Evolutionary conservation across 2,888 invertebrate species (phyloP).

Genomic region (Morinoia aosen): DNA sequence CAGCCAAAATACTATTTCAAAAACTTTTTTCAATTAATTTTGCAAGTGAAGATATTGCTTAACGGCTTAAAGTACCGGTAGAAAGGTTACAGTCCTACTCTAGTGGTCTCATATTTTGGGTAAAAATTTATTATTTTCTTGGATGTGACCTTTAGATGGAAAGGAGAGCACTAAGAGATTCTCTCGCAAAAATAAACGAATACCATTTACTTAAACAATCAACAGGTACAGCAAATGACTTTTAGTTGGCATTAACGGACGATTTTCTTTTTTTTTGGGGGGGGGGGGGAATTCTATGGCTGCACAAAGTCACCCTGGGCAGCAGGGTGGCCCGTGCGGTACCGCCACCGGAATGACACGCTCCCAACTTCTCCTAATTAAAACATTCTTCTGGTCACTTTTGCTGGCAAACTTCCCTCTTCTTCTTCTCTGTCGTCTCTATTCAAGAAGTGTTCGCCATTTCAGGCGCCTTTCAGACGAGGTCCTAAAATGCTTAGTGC

Average conservation of each 20-base stretch:
- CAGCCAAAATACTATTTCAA: too few relatives aligned
- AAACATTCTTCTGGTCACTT: constrained; percentile 53
- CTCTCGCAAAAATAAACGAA: too few relatives aligned
- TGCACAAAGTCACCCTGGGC: not conserved
- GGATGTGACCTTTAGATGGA: too few relatives aligned
- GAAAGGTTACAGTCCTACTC: too few relatives aligned
- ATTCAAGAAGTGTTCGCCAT: constrained; percentile 47
- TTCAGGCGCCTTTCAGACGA: not conserved
- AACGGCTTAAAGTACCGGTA: too few relatives aligned
- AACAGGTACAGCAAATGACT: not conserved
- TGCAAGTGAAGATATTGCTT: too few relatives aligned
- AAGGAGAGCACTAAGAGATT: too few relatives aligned
- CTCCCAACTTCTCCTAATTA: constrained; percentile 50
- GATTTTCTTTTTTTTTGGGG: not conserved
- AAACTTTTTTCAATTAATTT: too few relatives aligned
- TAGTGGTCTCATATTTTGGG: too few relatives aligned
- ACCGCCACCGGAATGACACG: constrained; percentile 28
- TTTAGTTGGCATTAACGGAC: not conserved
- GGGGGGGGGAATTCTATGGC: not conserved
- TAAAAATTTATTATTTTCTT: too few relatives aligned
- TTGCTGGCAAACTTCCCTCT: constrained; percentile 51
- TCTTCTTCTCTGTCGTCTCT: constrained; percentile 31
- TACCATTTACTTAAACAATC: not conserved
- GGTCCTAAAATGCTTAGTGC: not conserved
- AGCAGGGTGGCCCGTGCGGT: not conserved